Evolutionary conservation across 37 sponge, comb jelly and placozoan genomes (phyloP).

Genomic region (Dysidea cf. avara): DNA sequence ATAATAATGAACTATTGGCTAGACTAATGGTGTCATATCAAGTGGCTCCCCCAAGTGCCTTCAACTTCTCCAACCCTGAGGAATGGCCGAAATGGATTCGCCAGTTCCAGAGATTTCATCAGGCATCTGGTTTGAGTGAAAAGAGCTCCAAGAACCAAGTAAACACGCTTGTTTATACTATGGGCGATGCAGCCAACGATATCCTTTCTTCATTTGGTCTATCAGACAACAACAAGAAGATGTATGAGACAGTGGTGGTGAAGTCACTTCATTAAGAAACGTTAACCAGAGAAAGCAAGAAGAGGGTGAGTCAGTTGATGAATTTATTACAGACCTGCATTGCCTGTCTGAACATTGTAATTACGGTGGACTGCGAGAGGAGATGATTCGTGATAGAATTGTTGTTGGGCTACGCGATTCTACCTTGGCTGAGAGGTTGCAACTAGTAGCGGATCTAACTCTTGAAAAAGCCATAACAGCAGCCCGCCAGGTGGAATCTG

Average conservation of each 20-base stretch:
- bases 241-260: conserved; percentile 1
- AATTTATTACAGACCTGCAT: conserved; percentile 12
- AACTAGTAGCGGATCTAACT: background rate
- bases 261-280: too few relatives aligned
- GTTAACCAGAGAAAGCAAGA: conserved; percentile 14
- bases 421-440: background rate
- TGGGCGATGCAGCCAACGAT: conserved; percentile 4
- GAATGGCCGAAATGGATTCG: background rate
- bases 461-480: background rate
- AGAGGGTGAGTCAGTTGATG: conserved; percentile 15
- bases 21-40: too few relatives aligned
- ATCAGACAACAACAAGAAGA: conserved; percentile 10
- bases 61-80: too few relatives aligned
- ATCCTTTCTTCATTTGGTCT: conserved; percentile 11
- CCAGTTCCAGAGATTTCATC: background rate
- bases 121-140: background rate
- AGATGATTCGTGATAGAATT: conserved; percentile 18
- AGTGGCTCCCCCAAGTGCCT: too few relatives aligned
- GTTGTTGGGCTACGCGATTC: background rate
- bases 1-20: too few relatives aligned
- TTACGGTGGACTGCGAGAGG: conserved; percentile 6
- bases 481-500: too few relatives aligned
- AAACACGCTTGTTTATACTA: conserved; percentile 2
- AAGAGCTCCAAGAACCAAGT: conserved; percentile 4
- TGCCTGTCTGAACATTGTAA: conserved; percentile 16